Conservation (phyloP, 2,888 invertebrate species). For the Pammene aurita region DNA sequence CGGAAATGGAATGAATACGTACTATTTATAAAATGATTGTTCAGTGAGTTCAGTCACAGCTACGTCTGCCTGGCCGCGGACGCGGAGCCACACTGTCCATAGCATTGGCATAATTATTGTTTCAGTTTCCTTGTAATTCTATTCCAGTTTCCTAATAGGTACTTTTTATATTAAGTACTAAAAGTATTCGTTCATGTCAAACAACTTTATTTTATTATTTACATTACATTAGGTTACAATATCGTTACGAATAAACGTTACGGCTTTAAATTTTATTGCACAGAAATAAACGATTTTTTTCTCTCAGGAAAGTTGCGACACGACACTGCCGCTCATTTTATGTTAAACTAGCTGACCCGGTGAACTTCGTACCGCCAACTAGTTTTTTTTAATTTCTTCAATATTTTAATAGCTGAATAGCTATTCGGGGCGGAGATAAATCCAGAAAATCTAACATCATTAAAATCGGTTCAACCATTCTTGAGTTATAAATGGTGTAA, state of each 20-base stretch:
- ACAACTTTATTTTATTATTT: not conserved
- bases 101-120: constrained; percentile 53
- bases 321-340: constrained; percentile 52
- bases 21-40: constrained; percentile 25
- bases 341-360: no score
- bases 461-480: no score
- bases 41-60: constrained; percentile 2
- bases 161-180: not conserved
- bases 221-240: no score
- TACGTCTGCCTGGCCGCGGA: constrained; percentile 11
- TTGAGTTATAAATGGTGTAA: no score
- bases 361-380: no score
- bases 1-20: constrained; percentile 35
- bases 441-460: no score
- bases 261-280: no score
- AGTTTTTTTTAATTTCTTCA: no score
- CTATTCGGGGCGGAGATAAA: no score
- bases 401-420: no score
- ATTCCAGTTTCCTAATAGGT: constrained; percentile 48
- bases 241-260: no score
- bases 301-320: not conserved
- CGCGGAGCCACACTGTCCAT: constrained; percentile 43
- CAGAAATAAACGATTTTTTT: no score
- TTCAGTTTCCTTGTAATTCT: constrained; percentile 51
- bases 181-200: not conserved